Base-by-base conservation (phyloP, 1,140 invertebrate species). In the Campoletis sonorensis region DNA sequence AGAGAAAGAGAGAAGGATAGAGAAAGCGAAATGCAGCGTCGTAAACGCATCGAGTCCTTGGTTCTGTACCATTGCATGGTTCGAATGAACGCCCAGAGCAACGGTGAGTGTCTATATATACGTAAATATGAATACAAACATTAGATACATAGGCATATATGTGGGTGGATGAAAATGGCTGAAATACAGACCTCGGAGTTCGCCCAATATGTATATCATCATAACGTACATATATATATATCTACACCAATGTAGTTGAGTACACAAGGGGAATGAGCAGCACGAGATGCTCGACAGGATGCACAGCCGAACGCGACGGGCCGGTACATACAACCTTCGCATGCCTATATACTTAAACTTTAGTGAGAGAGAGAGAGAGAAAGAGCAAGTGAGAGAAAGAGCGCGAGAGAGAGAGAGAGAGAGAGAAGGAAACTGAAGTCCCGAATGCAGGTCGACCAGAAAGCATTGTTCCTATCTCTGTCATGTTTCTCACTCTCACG, bases 361-460 rank as follows among this genome's bases (percentile, higher is more conserved):
- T 67, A 27, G 21, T 10, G 21, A 67, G 21, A 3, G n/a, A 67
- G 5, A 5, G 54, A 23, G 54, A n/a, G 54, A 58, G 21, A 58
- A n/a, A 58, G 16, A 58, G n/a, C n/a, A n/a, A n/a, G n/a, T n/a
- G 18, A n/a, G 54, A 58, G 27, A 71, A 33, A n/a, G 68, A n/a
- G n/a, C n/a, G 21, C n/a, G n/a, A 67, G 5, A 5, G 54, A 23
- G 54, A n/a, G 54, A 58, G 21, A 58, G 54, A 58, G 16, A 58
- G 18, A n/a, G 54, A 58, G 27, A 71, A 33, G 33, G 68, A n/a
- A 30, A 73, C 26, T 27, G 71, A 82, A 70, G 40, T 64, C 27
- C 26, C 45, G 73, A 80, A 83, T 83, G 73, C 79, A 83, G 82
- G 79, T 81, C 79, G 80, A 71, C 79, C 49, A 72, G 79, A 80